Percentiles rank a stretch among this genome's conserved stretches.
phyloP scores from a whole-genome alignment of 2,797 vertebrate genomes.

The Taeniopygia guttata region DNA sequence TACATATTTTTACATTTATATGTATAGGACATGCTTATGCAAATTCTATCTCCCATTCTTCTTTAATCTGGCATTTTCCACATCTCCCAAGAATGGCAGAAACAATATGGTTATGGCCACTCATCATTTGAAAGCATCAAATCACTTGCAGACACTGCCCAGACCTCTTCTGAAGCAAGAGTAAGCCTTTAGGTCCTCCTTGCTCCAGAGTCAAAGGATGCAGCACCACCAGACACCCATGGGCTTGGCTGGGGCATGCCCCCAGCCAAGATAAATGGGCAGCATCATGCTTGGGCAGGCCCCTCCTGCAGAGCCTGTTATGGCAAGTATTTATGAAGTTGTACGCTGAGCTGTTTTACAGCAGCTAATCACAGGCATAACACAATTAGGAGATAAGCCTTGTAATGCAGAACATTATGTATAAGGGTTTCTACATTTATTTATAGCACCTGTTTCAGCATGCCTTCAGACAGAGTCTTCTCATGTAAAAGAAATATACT shows the following conservation, averaged over 20 bases:
- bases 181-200: not conserved
- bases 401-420: not conserved
- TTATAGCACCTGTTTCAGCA: not conserved
- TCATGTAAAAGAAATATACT: not conserved
- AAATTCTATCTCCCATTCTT: not conserved
- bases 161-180: not conserved
- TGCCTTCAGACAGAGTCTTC: not conserved
- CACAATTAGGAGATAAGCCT: not conserved
- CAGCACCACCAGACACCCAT: fast-evolving
- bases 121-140: not conserved
- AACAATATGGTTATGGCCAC: not conserved
- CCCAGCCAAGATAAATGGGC: not conserved
- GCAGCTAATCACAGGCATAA: not conserved
- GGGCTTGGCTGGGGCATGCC: fast-evolving
- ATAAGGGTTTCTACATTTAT: not conserved
- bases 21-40: not conserved
- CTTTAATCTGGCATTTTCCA: not conserved
- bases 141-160: not conserved
- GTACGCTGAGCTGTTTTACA: not conserved
- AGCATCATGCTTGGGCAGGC: not conserved
- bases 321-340: not conserved
- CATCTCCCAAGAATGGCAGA: not conserved
- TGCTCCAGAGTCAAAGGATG: not conserved
- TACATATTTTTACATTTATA: not conserved
- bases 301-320: not conserved